phyloP scores from a whole-genome alignment of 2,888 invertebrate species.

The Eristalis tenax region DNA sequence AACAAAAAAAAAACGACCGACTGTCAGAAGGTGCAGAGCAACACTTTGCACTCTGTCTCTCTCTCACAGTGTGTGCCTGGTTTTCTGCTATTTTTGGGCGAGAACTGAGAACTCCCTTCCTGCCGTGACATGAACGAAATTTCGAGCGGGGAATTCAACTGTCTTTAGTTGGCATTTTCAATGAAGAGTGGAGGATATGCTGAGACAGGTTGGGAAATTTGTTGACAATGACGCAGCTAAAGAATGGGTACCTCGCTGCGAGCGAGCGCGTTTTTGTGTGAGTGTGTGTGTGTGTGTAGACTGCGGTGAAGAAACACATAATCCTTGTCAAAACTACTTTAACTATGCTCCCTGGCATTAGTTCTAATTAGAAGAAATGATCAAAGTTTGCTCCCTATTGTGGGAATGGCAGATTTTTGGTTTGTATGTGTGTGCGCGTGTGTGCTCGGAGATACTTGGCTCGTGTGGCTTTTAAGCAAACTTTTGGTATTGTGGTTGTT shows the following conservation, averaged over 20 bases:
- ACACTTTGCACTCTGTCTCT: constrained; percentile 45
- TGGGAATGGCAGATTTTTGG: background rate
- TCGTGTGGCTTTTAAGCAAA: background rate
- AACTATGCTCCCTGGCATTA: background rate
- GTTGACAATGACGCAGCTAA: background rate
- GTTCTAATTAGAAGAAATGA: constrained; percentile 1
- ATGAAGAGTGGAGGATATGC: background rate
- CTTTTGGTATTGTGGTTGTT: background rate
- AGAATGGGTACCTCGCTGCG: background rate
- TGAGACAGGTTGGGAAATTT: background rate
- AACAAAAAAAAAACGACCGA: constrained; percentile 6
- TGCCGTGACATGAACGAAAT: background rate
- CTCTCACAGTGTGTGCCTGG: constrained; percentile 32
- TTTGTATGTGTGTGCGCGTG: background rate
- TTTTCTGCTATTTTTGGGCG: constrained; percentile 31
- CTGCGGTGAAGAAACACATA: background rate
- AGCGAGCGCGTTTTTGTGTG: background rate
- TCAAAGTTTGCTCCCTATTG: background rate
- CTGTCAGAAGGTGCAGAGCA: constrained; percentile 61
- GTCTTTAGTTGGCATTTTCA: constrained; percentile 15
- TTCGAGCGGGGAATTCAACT: constrained; percentile 2
- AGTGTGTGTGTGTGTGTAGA: background rate
- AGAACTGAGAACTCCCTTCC: background rate
- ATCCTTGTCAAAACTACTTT: constrained; percentile 1
- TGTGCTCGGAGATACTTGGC: background rate